Percentiles rank a stretch among this genome's conserved stretches.
These are phyloP conservation scores for Rhinogobius similis DNA, from an alignment of 2,113 vertebrate genomes.

Conservation along the genomic window DNA sequence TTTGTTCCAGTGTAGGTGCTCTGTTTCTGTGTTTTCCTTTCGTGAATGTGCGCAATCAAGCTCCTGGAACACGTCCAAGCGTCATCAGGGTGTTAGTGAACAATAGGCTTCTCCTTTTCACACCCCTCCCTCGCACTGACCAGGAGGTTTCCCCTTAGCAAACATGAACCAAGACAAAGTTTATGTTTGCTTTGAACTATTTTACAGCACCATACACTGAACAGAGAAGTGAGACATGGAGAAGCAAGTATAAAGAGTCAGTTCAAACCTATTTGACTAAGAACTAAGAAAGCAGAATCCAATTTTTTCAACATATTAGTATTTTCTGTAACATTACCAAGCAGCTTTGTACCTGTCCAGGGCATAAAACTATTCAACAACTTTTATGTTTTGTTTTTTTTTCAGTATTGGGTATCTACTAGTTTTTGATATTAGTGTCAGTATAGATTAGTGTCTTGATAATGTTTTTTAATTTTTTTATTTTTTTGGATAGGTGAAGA, in stretches of 20 bases:
- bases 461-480: too few species aligned
- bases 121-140: conserved; percentile 14
- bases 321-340: background rate
- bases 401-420: background rate
- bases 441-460: background rate
- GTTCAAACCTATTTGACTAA: conserved; percentile 13
- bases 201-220: conserved; percentile 22
- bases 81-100: conserved; percentile 46
- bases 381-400: background rate
- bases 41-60: conserved; percentile 1
- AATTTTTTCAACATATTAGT: background rate
- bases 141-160: conserved; percentile 50
- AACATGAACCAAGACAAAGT: conserved; percentile 56
- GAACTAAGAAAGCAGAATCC: too few species aligned
- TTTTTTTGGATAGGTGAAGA: background rate
- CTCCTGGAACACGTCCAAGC: conserved; percentile 46
- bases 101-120: conserved; percentile 58
- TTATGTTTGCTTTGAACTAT: conserved; percentile 55
- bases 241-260: conserved; percentile 56
- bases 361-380: background rate
- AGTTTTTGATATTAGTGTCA: background rate
- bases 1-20: background rate
- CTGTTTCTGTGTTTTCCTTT: background rate
- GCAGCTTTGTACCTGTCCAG: background rate
- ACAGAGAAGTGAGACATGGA: conserved; percentile 21